phyloP scores from a whole-genome alignment of 2,888 invertebrate species.

The Drosophila multiciliata region DNA sequence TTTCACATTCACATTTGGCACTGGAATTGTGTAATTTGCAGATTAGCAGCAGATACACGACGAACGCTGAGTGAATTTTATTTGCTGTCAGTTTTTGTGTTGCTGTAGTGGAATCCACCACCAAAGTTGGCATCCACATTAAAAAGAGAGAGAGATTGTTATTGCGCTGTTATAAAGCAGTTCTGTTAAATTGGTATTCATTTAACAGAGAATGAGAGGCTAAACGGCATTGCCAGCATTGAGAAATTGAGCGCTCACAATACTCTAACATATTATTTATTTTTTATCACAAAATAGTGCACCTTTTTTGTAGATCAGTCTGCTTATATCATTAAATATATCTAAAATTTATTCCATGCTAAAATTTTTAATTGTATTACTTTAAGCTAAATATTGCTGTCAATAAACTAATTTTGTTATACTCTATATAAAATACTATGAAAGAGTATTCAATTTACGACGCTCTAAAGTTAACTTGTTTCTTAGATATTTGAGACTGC shows the following conservation, averaged over 20 bases:
- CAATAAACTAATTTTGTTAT: background rate
- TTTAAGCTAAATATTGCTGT: background rate
- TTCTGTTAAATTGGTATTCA: conserved; percentile 19
- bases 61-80: conserved; percentile 53
- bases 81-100: conserved; percentile 46
- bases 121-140: conserved; percentile 49
- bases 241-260: conserved; percentile 4
- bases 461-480: background rate
- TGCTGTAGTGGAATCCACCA: conserved; percentile 71
- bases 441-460: background rate
- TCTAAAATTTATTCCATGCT: background rate
- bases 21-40: conserved; percentile 75
- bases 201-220: conserved; percentile 5
- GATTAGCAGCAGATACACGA: conserved; percentile 72
- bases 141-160: conserved; percentile 42
- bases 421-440: background rate
- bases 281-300: background rate
- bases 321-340: background rate
- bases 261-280: background rate
- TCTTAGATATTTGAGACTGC: conserved; percentile 6
- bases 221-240: conserved; percentile 59
- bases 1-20: conserved; percentile 58
- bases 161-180: conserved; percentile 34
- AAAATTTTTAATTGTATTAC: background rate
- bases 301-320: background rate